Evolutionary conservation across 2,888 invertebrate genomes (phyloP), one percentile per base, ranked within the genome.

Genomic region (Lottia scabra): DNA sequence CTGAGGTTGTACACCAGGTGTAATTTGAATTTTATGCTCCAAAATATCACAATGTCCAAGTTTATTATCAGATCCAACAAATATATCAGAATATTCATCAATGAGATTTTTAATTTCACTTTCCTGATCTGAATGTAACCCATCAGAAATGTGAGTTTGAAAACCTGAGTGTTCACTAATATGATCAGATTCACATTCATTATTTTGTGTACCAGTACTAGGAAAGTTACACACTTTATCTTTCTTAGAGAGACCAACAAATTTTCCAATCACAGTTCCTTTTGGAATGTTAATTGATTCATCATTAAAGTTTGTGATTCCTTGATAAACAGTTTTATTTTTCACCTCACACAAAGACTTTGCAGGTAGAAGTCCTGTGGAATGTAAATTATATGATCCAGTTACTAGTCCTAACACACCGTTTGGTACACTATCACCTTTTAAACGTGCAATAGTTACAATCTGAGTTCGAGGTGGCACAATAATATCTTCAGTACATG

Each of bases 21-120:
- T 30, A 38, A 65, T 43, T 2, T 30, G 16, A 65, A 65, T 65
- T 19, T 30, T 30, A 43, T 65, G 65, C 30, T 65, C 2, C n/a
- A 65, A 65, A 16, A 65, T 65, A 30, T 65, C 65, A 65, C 65
- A 65, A 44, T 65, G 43, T n/a, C 65, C 65, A 26, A 65, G 38
- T n/a, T 30, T 26, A 65, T 65, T 65, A 5, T 65, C 65, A 65
- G 26, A 26, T 0, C 43, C 65, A 43, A 65, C 30, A 65, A 65
- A 65, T 19, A 65, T 30, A 43, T 30, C 30, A 2, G 65, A 65
- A 65, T 65, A 65, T 65, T 65, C 65, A 65, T 65, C 19, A 43
- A 65, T 65, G 15, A 23, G 38, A 27, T 26, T 65, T 6, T 44
- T n/a, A 19, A 65, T 30, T 16, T 65, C 65, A 43, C 30, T 13